These are phyloP conservation scores for Platalea minor DNA, from an alignment of 2,797 vertebrate genomes.

Conservation along the genomic window DNA sequence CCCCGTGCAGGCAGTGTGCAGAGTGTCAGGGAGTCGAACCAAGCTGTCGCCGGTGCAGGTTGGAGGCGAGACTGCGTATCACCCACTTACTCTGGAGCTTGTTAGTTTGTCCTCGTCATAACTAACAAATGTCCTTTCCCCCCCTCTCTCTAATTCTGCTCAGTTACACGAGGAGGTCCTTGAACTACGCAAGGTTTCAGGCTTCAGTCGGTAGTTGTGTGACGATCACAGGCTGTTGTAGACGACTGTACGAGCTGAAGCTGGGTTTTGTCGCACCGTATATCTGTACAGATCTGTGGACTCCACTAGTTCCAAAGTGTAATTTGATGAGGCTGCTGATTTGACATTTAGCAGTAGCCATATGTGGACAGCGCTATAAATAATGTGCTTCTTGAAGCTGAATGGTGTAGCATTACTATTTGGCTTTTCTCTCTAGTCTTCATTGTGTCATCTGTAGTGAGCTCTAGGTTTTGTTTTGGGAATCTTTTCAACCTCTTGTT, in stretches of 20 bases:
- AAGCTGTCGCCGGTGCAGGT: not conserved
- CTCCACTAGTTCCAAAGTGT: constrained; percentile 79
- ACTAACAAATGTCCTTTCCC: constrained; percentile 43
- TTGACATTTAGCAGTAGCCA: constrained; percentile 78
- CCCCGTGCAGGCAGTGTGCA: not conserved
- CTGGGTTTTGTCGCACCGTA: constrained; percentile 44
- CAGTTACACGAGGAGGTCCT: not conserved
- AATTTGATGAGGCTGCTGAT: constrained; percentile 73
- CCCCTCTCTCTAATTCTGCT: not conserved
- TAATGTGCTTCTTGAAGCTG: constrained; percentile 79
- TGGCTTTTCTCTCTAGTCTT: constrained; percentile 88
- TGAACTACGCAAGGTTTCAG: constrained; percentile 4
- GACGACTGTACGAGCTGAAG: not conserved
- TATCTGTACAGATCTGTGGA: constrained; percentile 81
- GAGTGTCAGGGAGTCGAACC: not conserved
- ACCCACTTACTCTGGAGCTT: not conserved
- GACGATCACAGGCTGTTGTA: not conserved
- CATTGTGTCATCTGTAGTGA: constrained; percentile 96
- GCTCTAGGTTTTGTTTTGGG: constrained; percentile 92
- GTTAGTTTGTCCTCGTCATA: constrained; percentile 42
- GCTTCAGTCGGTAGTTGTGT: not conserved
- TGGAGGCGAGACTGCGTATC: constrained; percentile 23
- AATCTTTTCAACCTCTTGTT: constrained; percentile 84
- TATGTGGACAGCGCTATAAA: constrained; percentile 74
- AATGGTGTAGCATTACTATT: constrained; percentile 84